A percentile compares a stretch with the other conserved stretches of the same genome.
These are phyloP conservation scores for Eurytemora carolleeae DNA, from an alignment of 1,140 invertebrate species.

Conservation along the genomic window DNA sequence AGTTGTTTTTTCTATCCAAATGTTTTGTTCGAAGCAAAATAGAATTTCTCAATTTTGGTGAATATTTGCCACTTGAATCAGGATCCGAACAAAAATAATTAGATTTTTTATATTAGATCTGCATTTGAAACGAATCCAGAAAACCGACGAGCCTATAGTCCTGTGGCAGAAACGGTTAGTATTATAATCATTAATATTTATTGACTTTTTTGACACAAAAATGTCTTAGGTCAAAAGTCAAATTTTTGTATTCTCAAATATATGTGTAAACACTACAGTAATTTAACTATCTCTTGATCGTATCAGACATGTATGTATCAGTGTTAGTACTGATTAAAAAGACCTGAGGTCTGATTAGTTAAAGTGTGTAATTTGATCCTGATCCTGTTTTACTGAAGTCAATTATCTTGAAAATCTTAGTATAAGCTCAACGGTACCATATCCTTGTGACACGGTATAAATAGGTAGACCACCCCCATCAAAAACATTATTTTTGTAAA, in stretches of 20 bases:
- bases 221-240: background rate
- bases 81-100: background rate
- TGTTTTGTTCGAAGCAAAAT: background rate
- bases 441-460: no score
- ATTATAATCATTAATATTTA: no score
- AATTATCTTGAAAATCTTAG: no score
- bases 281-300: background rate
- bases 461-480: no score
- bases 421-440: no score
- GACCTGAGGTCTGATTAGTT: background rate
- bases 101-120: background rate
- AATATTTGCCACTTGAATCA: background rate
- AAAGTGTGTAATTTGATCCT: no score
- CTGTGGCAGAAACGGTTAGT: slow-evolving; percentile 10
- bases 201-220: no score
- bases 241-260: background rate
- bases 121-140: background rate
- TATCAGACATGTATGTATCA: background rate
- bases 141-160: slow-evolving; percentile 2
- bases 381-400: no score
- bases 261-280: background rate
- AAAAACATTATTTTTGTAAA: no score
- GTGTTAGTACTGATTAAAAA: background rate
- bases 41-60: background rate
- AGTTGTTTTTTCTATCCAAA: background rate